Percentiles rank a stretch among this genome's conserved stretches.
Evolutionary conservation across 2,888 invertebrate species (phyloP).

Genomic region (Buathra laborator): DNA sequence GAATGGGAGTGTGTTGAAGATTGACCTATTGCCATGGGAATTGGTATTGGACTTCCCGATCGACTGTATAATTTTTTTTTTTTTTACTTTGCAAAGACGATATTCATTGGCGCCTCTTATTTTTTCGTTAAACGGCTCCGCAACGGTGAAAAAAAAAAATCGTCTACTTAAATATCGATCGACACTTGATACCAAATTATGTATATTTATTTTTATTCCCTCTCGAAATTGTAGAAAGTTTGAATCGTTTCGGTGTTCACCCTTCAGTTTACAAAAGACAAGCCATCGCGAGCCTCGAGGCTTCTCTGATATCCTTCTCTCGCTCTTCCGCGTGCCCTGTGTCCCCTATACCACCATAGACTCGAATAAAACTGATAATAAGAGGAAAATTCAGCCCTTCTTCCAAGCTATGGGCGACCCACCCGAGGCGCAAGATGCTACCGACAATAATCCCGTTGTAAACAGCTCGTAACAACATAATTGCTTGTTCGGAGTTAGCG

Average conservation of each 20-base stretch:
- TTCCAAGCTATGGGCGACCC: conserved; percentile 53
- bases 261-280: conserved; percentile 23
- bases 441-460: conserved; percentile 85
- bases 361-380: conserved; percentile 67
- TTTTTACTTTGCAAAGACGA: not conserved
- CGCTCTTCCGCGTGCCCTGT: conserved; percentile 10
- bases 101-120: not conserved
- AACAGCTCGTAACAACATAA: conserved; percentile 85
- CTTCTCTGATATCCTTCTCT: conserved; percentile 10
- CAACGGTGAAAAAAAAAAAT: not conserved
- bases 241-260: conserved; percentile 22
- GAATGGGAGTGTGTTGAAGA: conserved; percentile 50
- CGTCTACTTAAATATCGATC: not conserved
- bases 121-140: no score
- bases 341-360: not conserved
- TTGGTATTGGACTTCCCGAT: not conserved
- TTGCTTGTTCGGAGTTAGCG: conserved; percentile 75
- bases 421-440: conserved; percentile 83
- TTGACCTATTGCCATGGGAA: conserved; percentile 47
- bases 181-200: not conserved
- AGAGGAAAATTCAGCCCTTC: conserved; percentile 60
- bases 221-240: not conserved
- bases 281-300: conserved; percentile 37
- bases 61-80: not conserved
- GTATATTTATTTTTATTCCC: not conserved